Evolutionary conservation across 2,888 invertebrate species (phyloP), one percentile per base, ranked within the genome.

Genomic region (Ochropacha duplaris): DNA sequence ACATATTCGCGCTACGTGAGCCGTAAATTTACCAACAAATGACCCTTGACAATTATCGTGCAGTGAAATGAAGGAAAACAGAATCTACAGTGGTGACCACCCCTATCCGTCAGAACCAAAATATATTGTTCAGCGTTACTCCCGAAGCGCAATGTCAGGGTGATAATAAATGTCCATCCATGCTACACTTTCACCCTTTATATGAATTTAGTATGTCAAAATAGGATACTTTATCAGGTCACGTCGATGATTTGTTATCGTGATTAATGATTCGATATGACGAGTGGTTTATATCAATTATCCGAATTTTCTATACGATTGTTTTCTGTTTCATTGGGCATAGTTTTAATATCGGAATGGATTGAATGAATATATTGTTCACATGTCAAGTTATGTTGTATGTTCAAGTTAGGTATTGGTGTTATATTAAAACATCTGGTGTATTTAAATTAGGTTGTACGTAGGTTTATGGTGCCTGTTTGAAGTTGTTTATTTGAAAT

Each of bases 21-120:
- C 82, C 86, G 87, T 90, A 87, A 88, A 88, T 87, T 81, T 79
- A 76, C 70, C 77, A 86, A 81, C 83, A 90, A 91, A 92, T 90
- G 88, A 76, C 84, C 90, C 91, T 86, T 88, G 88, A 90, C 87
- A 84, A 78, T 81, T 87, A 83, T 85, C 83, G 86, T 84, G 75
- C 72, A 84, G 84, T 80, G 81, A 83, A 88, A 87, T 88, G 86
- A 87, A 86, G 86, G 86, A 86, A 88, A 88, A 88, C 86, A 87
- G 79, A 71, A 60, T 74, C 69, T 71, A 71, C 65, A 59, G 64
- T 62, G 68, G 68, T 67, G 75, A 69, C 74, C 78, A 69, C 74
- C 77, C 81, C 74, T 65, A 59, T 62, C 50, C 62, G 77, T 73
- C 78, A 73, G 71, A 72, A 65, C 61, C 64, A 72, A 81, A 75